phyloP scores from a whole-genome alignment of 2,888 invertebrate genomes.

The Chymomyza fuscimana region DNA sequence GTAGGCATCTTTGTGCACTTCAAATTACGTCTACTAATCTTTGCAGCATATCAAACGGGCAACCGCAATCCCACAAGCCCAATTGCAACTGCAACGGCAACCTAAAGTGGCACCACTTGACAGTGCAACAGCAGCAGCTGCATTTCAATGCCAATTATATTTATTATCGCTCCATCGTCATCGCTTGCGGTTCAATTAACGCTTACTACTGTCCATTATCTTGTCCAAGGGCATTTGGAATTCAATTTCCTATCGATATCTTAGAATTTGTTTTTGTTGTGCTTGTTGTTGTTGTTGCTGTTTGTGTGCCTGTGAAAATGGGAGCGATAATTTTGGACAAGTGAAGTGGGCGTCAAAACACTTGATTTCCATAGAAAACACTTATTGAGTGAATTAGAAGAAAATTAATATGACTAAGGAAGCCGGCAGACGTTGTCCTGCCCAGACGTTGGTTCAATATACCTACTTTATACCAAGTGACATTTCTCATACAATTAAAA shows the following conservation, averaged over 20 bases:
- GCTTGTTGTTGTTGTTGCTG: neutral
- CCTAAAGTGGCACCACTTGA: slow-evolving; percentile 24
- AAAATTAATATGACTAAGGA: no score
- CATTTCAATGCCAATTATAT: slow-evolving; percentile 60
- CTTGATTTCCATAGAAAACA: neutral
- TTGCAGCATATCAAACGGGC: slow-evolving; percentile 22
- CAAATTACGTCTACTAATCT: slow-evolving; percentile 36
- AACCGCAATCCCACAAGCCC: slow-evolving; percentile 30
- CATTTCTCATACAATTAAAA: no score
- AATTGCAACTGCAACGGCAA: slow-evolving; percentile 42
- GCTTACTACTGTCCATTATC: slow-evolving; percentile 71
- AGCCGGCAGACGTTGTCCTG: no score
- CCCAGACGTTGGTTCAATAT: no score
- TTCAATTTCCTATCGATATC: slow-evolving; percentile 58
- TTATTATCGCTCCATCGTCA: slow-evolving; percentile 46
- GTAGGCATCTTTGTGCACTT: slow-evolving; percentile 37
- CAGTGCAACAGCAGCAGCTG: slow-evolving; percentile 9
- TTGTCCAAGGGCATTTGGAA: slow-evolving; percentile 51
- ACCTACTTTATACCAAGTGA: no score
- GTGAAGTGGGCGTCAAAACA: neutral
- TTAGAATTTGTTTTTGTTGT: slow-evolving; percentile 20
- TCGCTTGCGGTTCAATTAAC: slow-evolving; percentile 73
- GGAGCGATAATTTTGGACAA: neutral
- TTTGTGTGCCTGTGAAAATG: neutral
- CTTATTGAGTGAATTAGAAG: no score